phyloP scores from a whole-genome alignment of 1,140 invertebrate genomes.

The Drosophila teissieri region DNA sequence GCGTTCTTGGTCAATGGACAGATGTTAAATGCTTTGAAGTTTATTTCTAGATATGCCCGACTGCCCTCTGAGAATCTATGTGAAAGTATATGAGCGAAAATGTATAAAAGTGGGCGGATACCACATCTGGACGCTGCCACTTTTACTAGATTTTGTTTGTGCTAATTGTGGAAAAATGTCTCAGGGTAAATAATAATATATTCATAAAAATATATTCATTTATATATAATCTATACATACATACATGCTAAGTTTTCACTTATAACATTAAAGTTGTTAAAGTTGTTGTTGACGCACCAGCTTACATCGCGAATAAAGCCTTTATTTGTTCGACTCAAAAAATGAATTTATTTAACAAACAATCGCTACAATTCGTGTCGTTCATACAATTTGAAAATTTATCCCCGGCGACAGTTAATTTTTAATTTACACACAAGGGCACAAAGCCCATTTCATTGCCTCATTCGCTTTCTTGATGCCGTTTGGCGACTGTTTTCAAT shows the following conservation, averaged over 20 bases:
- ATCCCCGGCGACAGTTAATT: slow-evolving; percentile 75
- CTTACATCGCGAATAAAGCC: background rate
- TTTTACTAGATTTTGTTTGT: slow-evolving; percentile 18
- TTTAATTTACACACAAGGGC: slow-evolving; percentile 67
- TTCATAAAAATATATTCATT: no score
- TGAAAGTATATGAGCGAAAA: slow-evolving; percentile 41
- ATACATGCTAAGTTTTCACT: no score
- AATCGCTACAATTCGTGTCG: slow-evolving; percentile 29
- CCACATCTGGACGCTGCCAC: slow-evolving; percentile 1
- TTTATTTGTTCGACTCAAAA: background rate
- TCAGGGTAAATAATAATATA: no score
- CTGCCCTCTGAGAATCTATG: slow-evolving; percentile 35
- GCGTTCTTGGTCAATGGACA: slow-evolving; percentile 58
- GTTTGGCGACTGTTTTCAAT: slow-evolving; percentile 77
- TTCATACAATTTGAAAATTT: slow-evolving; percentile 62
- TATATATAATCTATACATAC: no score
- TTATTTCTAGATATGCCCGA: slow-evolving; percentile 56
- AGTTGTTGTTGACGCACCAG: no score
- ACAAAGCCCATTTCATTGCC: slow-evolving; percentile 55
- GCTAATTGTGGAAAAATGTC: background rate
- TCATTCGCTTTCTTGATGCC: slow-evolving; percentile 66
- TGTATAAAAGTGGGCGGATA: slow-evolving; percentile 15
- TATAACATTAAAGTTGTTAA: no score
- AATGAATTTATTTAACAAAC: slow-evolving; percentile 21
- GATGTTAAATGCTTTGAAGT: slow-evolving; percentile 79